phyloP scores from a whole-genome alignment of 2,888 invertebrate species.

The Philonicus albiceps region DNA sequence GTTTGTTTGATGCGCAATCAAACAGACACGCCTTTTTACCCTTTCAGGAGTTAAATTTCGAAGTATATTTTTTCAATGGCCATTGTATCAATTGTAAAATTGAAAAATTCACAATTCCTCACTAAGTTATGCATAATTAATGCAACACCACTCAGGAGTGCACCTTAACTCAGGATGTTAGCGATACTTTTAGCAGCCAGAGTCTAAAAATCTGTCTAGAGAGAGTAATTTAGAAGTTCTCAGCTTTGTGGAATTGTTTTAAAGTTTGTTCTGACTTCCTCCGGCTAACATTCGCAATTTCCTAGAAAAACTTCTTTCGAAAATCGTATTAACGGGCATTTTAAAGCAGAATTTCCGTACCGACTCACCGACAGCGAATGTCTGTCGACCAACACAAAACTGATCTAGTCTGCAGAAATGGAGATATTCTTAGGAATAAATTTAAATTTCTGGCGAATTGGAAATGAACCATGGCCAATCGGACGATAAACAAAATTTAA shows the following conservation, averaged over 20 bases:
- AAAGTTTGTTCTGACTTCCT: not conserved
- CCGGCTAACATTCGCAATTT: not conserved
- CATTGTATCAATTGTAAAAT: not conserved
- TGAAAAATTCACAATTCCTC: not conserved
- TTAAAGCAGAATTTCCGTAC: not conserved
- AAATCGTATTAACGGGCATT: not conserved
- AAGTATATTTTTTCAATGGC: no score
- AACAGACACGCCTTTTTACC: no score
- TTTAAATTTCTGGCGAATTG: not conserved
- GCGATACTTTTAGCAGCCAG: not conserved
- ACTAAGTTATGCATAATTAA: not conserved
- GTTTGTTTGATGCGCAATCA: no score
- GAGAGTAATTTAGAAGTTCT: not conserved
- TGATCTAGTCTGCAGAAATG: not conserved
- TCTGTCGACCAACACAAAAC: not conserved
- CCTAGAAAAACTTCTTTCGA: not conserved
- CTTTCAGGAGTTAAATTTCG: no score
- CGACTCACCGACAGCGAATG: not conserved
- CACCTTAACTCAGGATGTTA: not conserved
- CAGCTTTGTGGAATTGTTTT: not conserved
- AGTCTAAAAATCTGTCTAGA: not conserved
- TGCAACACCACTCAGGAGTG: not conserved
- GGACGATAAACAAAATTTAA: slow-evolving; percentile 24
- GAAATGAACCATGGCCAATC: not conserved
- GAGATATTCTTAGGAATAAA: not conserved